phyloP scores from a whole-genome alignment of 92 coral and sea anemone genomes.

The Scolanthus callimorphus region DNA sequence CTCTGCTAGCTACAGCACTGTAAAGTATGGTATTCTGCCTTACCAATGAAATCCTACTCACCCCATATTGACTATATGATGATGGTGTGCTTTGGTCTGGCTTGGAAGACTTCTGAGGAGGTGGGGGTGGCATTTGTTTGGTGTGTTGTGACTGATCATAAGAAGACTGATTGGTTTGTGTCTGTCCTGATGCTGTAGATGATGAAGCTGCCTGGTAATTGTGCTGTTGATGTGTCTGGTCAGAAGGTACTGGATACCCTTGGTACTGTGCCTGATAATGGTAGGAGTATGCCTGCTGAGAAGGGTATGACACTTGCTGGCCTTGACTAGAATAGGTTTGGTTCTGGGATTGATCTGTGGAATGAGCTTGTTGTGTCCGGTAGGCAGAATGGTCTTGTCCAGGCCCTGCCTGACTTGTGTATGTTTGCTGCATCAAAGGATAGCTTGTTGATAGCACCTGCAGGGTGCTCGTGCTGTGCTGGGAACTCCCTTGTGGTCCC shows the following conservation, averaged over 20 bases:
- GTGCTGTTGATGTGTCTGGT: constrained; percentile 40
- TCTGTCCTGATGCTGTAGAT: constrained; percentile 20
- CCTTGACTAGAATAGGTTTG: constrained; percentile 16
- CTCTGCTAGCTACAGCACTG: no score
- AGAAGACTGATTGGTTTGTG: constrained; percentile 25
- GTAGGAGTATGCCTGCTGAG: constrained; percentile 42
- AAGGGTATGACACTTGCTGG: constrained; percentile 8
- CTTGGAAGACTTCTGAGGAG: constrained; percentile 33
- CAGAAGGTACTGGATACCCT: constrained; percentile 33
- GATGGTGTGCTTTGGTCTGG: constrained; percentile 14
- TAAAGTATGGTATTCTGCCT: no score
- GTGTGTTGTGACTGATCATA: constrained; percentile 40
- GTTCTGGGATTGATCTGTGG: constrained; percentile 10
- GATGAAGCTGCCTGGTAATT: constrained; percentile 17
- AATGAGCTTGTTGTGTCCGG: constrained; percentile 3
- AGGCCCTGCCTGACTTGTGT: constrained; percentile 5
- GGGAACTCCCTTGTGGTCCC: constrained; percentile 1
- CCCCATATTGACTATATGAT: constrained; percentile 17
- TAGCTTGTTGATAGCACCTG: no score
- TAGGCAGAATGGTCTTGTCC: constrained; percentile 24
- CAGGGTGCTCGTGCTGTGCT: constrained; percentile 30
- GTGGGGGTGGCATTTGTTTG: constrained; percentile 52
- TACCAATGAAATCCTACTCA: no score
- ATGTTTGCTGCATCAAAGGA: background rate
- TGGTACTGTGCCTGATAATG: constrained; percentile 53